Conservation (phyloP, 2,888 invertebrate genomes). For the Teinopalpus imperialis region DNA sequence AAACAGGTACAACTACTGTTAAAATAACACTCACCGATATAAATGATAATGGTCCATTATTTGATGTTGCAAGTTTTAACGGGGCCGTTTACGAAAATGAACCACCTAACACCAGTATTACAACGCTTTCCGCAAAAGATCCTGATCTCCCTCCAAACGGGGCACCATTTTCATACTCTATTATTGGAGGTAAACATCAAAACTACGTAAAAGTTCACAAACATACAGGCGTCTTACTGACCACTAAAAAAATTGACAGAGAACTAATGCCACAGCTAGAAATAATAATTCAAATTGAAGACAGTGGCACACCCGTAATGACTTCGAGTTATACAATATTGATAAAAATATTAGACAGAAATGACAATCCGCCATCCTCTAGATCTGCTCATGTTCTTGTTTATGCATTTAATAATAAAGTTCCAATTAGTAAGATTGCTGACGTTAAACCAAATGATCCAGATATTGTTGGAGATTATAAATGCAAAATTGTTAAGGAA, state of each 20-base stretch:
- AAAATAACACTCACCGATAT: slow-evolving; percentile 91
- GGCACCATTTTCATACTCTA: slow-evolving; percentile 91
- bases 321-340: slow-evolving; percentile 89
- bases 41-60: slow-evolving; percentile 96
- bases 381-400: slow-evolving; percentile 91
- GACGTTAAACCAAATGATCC: slow-evolving; percentile 96
- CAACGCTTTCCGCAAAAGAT: slow-evolving; percentile 93
- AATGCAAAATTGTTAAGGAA: slow-evolving; percentile 90
- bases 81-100: slow-evolving; percentile 94
- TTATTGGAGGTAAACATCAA: slow-evolving; percentile 90
- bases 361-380: slow-evolving; percentile 94
- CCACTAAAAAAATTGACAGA: slow-evolving; percentile 90
- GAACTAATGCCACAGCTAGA: slow-evolving; percentile 89
- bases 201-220: slow-evolving; percentile 89
- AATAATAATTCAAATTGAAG: slow-evolving; percentile 91
- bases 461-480: slow-evolving; percentile 94
- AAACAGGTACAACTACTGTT: slow-evolving; percentile 94
- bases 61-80: slow-evolving; percentile 86
- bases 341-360: slow-evolving; percentile 91
- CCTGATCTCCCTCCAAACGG: slow-evolving; percentile 95
- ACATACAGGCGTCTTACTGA: slow-evolving; percentile 90
- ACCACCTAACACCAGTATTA: slow-evolving; percentile 90
- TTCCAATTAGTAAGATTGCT: slow-evolving; percentile 92
- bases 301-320: slow-evolving; percentile 92
- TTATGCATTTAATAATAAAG: slow-evolving; percentile 88